Base-by-base conservation (phyloP, 1,140 invertebrate species). In the Drosophila rhopaloa region DNA sequence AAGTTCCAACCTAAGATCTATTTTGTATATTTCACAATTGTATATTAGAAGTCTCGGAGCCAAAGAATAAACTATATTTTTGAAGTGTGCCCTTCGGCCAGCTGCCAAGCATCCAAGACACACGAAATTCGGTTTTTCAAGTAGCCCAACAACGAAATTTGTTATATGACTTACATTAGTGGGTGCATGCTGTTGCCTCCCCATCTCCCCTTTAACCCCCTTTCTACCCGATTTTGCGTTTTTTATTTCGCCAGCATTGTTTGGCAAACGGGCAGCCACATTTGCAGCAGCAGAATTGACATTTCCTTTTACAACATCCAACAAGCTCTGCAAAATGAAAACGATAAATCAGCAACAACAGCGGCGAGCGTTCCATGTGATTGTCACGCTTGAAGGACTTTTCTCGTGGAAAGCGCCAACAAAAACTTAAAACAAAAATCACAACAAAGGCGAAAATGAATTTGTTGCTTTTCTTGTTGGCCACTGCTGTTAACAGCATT, bases 361-460 rank as follows among this genome's bases (percentile, higher is more conserved):
- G 38, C 70, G 38, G 54, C 68, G 46, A 56, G 79, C 72, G 60
- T 76, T 80, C 61, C 84, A 88, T 83, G 84, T 89, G 84, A 89
- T 88, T 88, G 84, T 89, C 84, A 89, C 84, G 84, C 84, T 89
- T 89, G 84, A 89, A 89, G 84, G 84, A 89, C 84, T 89, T 88
- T 82, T 59, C 74, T 81, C 66, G 66, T 55, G 63, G 51, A 75
- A 48, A 75, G 70, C 81, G 44, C 53, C 76, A 83, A 78, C 78
- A 72, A 80, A 73, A 78, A 85, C 53, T 11, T 11, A 6, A 57
- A 58, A 66, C 62, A 65, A 67, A 60, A 79, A 58, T 56, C 43
- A 73, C 59, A 86, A 72, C 73, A 76, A 80, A 81, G 88, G 84
- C 84, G 84, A 89, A 89, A 89, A 89, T 89, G 84, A 89, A 89